Evolutionary conservation across 2,888 invertebrate species (phyloP), one percentile per base, ranked within the genome.

Genomic region (Ophion ventricosus): DNA sequence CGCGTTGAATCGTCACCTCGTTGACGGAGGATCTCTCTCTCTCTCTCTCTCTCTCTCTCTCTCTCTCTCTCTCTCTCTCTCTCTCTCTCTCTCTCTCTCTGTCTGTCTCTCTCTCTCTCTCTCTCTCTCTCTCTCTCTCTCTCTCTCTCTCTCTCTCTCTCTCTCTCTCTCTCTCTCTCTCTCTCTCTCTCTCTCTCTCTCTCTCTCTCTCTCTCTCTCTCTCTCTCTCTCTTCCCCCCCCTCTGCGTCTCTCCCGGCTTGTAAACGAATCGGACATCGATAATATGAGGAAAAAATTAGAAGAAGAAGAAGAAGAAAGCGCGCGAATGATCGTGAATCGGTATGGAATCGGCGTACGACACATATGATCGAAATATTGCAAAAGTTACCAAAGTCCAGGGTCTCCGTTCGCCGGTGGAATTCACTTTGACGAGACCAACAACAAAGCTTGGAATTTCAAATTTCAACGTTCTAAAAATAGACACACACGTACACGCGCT

Each of bases 301-400:
- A n/a, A n/a, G 26, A 63, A 63, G 26, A n/a, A 26, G 26, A 29
- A 26, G 17, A 5, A 8, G 26, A n/a, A n/a, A 26, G n/a, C 29
- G 5, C 5, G 29, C 29, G 40, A 23, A 66, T 23, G 66, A 66
- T 66, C 66, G 66, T 40, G 20, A n/a, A 66, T 66, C 23, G 23
- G 17, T 23, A 57, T 57, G 8, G 57, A 57, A 23, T 17, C 54
- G 54, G 2, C n/a, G n/a, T 57, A 23, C 23, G 23, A 7, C 7
- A 23, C 57, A 66, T n/a, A n/a, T 11, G 35, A 40, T 66, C 40
- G 35, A 66, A 35, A 35, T 2, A 66, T 40, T 23, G 40, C 40
- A 40, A 66, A 66, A 40, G 11, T 66, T 40, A 66, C 25, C 54
- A 26, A 54, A 69, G 54, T 69, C 54, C 49, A 54, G 54, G 26